Evolutionary conservation across 1,140 invertebrate species (phyloP).

Genomic region (Drosophila pandora): DNA sequence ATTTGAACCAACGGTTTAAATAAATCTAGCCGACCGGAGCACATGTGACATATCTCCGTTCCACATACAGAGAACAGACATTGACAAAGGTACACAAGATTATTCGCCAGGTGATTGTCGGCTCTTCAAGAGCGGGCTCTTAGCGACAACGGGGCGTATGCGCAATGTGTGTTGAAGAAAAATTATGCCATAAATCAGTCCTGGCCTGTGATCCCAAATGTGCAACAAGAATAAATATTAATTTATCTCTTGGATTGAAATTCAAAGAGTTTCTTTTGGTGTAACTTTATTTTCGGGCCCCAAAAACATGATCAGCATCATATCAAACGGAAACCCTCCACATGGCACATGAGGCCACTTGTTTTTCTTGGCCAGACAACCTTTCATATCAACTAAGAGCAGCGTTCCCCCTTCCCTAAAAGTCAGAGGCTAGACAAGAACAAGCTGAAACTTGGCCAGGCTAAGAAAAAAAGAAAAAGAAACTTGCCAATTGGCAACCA

Average conservation of each 20-base stretch:
- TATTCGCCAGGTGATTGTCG: constrained; percentile 56
- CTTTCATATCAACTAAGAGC: constrained; percentile 58
- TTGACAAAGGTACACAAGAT: constrained; percentile 68
- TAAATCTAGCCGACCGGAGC: constrained; percentile 53
- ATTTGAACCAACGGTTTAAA: constrained; percentile 68
- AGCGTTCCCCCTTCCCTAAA: constrained; percentile 17
- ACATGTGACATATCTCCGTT: constrained; percentile 77
- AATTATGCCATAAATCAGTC: constrained; percentile 47
- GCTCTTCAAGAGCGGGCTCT: constrained; percentile 17
- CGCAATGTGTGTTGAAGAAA: constrained; percentile 19
- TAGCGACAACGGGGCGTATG: constrained; percentile 33
- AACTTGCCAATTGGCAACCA: constrained; percentile 47
- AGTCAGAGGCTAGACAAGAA: constrained; percentile 44
- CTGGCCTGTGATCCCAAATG: constrained; percentile 30
- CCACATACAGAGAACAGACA: constrained; percentile 58
- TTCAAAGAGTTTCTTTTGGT: neutral
- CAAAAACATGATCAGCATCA: constrained; percentile 34
- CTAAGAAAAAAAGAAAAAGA: constrained; percentile 18
- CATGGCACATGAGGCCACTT: constrained; percentile 28
- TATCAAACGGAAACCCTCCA: constrained; percentile 41
- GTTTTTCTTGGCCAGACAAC: constrained; percentile 25
- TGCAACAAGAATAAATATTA: neutral
- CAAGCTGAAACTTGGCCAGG: constrained; percentile 34
- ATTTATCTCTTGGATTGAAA: neutral
- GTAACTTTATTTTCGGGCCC: neutral